A percentile compares a stretch with the other conserved stretches of the same genome.
These are phyloP conservation scores for Proterorhinus semilunaris DNA, from an alignment of 2,113 vertebrate genomes.

Conservation along the genomic window DNA sequence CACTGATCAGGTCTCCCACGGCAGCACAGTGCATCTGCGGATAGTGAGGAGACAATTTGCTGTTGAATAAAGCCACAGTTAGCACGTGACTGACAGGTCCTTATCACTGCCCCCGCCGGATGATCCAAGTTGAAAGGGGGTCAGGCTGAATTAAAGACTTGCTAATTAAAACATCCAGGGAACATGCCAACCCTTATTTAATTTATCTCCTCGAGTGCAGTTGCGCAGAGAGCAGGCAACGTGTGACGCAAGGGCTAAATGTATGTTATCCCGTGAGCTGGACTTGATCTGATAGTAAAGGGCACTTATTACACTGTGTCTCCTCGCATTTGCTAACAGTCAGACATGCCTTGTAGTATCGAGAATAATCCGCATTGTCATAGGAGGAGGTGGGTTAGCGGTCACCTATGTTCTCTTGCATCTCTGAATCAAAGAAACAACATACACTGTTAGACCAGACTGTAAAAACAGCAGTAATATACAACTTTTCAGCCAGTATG, in stretches of 20 bases:
- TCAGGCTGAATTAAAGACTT: conserved; percentile 76
- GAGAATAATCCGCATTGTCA: conserved; percentile 6
- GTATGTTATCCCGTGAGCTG: conserved; percentile 27
- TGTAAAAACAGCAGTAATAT: too few species aligned
- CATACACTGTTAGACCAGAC: too few species aligned
- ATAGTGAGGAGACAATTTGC: conserved; percentile 46
- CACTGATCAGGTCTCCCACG: conserved; percentile 46
- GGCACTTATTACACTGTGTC: conserved; percentile 15
- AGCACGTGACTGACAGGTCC: conserved; percentile 69
- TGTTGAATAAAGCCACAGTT: conserved; percentile 46
- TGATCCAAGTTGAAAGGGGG: conserved; percentile 76
- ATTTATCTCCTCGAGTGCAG: conserved; percentile 54
- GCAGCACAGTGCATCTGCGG: conserved; percentile 44
- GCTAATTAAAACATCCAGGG: conserved; percentile 79
- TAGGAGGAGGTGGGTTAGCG: conserved; percentile 6
- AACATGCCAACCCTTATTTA: conserved; percentile 52
- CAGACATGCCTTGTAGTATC: conserved; percentile 4
- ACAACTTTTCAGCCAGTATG: too few species aligned
- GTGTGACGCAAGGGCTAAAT: conserved; percentile 29
- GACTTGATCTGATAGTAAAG: conserved; percentile 41
- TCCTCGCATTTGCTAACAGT: conserved; percentile 21
- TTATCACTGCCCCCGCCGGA: conserved; percentile 66
- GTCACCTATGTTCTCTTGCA: conserved; percentile 16
- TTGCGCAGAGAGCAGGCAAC: conserved; percentile 36
- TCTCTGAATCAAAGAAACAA: background rate